Evolutionary conservation across 2,888 invertebrate species (phyloP).

Genomic region (Neoaliturus tenellus): DNA sequence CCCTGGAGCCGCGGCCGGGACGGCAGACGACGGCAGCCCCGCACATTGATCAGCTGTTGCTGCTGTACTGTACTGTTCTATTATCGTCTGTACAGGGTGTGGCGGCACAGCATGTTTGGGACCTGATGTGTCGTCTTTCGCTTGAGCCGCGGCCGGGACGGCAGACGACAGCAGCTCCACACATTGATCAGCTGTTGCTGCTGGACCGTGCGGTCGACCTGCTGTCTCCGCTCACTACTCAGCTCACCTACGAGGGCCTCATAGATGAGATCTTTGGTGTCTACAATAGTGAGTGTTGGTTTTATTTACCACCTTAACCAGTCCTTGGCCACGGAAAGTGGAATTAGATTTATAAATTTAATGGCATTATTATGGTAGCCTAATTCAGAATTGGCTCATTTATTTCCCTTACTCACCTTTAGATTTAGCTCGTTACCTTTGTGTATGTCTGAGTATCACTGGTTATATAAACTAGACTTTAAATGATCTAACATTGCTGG

Average conservation of each 20-base stretch:
- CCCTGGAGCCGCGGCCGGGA: constrained; percentile 74
- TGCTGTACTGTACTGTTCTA: constrained; percentile 93
- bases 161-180: constrained; percentile 70
- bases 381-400: no score
- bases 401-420: no score
- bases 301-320: no score
- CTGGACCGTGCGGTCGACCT: constrained; percentile 95
- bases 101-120: constrained; percentile 92
- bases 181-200: constrained; percentile 92
- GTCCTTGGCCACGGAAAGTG: no score
- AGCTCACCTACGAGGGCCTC: constrained; percentile 97
- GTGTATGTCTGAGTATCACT: no score
- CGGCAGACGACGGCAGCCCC: constrained; percentile 68
- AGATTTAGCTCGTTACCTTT: no score
- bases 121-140: constrained; percentile 85
- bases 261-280: constrained; percentile 97
- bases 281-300: constrained; percentile 77
- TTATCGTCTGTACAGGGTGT: constrained; percentile 78
- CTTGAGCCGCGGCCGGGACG: constrained; percentile 73
- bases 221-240: constrained; percentile 93
- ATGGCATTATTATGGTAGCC: no score
- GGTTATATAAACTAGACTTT: no score
- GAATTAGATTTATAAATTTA: no score
- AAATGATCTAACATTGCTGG: no score
- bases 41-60: constrained; percentile 91